Evolutionary conservation across 2,113 vertebrate species (phyloP).

Genomic region (Alaudala cheleensis): DNA sequence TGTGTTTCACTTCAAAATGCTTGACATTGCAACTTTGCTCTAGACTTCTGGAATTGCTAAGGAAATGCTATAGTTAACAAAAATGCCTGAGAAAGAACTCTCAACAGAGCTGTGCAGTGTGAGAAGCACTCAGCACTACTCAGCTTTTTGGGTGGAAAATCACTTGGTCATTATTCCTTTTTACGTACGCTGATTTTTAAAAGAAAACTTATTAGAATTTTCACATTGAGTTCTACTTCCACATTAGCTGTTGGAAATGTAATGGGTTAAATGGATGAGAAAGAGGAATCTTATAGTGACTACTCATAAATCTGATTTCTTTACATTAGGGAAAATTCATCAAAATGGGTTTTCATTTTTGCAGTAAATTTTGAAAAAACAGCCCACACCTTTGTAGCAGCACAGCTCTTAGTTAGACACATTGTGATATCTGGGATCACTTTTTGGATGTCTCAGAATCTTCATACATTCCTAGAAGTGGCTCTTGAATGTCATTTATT

Average conservation of each 20-base stretch:
- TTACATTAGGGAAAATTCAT: neutral
- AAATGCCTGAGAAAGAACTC: neutral
- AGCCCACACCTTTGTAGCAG: accelerated
- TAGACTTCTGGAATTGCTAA: neutral
- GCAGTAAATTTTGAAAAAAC: neutral
- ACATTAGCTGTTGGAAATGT: neutral
- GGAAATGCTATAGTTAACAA: neutral
- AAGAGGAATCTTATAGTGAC: neutral
- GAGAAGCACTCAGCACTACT: neutral
- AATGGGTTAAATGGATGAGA: neutral
- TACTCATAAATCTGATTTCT: neutral
- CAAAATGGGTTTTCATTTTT: neutral
- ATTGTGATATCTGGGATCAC: neutral
- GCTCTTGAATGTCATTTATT: neutral
- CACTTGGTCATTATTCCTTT: neutral
- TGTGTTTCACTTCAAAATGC: neutral
- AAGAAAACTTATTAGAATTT: neutral
- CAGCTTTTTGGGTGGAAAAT: neutral
- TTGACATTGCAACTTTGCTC: neutral
- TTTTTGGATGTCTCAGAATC: neutral
- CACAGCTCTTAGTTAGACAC: neutral
- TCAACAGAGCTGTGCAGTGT: neutral
- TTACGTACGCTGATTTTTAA: neutral
- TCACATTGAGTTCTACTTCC: neutral
- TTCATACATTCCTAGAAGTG: neutral